These are phyloP conservation scores for Tipula unca DNA, from an alignment of 2,888 invertebrate species.

Conservation along the genomic window DNA sequence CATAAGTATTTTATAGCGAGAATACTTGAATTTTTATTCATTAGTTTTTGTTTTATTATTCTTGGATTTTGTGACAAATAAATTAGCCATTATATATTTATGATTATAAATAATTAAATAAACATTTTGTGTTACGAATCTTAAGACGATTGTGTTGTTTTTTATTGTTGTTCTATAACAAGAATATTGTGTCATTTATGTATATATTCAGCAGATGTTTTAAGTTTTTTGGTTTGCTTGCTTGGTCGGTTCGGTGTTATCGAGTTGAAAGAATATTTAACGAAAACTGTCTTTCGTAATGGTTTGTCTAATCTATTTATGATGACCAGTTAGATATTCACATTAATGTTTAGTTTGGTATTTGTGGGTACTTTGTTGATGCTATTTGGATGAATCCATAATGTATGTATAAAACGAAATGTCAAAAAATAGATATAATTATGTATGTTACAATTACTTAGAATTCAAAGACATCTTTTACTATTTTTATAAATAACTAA, in stretches of 20 bases:
- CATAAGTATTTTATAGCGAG: too few relatives aligned
- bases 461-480: too few relatives aligned
- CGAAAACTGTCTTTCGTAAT: neutral
- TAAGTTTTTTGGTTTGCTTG: too few relatives aligned
- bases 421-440: too few relatives aligned
- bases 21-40: too few relatives aligned
- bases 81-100: slow-evolving; percentile 14
- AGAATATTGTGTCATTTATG: neutral
- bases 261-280: neutral
- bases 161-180: neutral
- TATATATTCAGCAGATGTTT: neutral
- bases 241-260: neutral
- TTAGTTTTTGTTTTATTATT: neutral
- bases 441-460: too few relatives aligned
- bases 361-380: too few relatives aligned
- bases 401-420: too few relatives aligned
- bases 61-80: neutral
- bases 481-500: too few relatives aligned
- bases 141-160: too few relatives aligned
- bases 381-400: too few relatives aligned
- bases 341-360: too few relatives aligned
- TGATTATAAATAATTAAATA: slow-evolving; percentile 14
- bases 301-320: neutral
- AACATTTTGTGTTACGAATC: neutral
- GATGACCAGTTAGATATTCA: neutral